A percentile compares a stretch with the other conserved stretches of the same genome.
Evolutionary conservation across 2,888 invertebrate genomes (phyloP).

Genomic region (Clivina fossor): DNA sequence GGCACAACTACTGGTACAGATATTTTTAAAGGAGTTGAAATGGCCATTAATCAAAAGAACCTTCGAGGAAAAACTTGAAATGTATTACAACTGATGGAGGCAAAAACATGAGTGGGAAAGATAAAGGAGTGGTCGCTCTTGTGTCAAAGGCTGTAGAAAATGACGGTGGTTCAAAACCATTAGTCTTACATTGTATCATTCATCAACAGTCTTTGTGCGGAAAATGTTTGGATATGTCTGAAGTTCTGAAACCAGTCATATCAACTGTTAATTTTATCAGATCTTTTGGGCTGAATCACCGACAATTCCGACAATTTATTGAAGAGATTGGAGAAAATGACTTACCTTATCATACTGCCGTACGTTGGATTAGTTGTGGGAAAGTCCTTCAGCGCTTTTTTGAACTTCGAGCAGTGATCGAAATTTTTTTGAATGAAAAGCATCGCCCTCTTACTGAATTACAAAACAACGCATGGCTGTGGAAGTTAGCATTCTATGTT

Average conservation of each 20-base stretch:
- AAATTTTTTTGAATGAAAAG: conserved; percentile 41
- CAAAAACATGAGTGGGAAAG: conserved; percentile 43
- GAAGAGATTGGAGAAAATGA: conserved; percentile 43
- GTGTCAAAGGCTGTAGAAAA: conserved; percentile 44
- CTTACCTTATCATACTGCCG: conserved; percentile 38
- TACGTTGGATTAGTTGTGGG: conserved; percentile 38
- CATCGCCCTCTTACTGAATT: conserved; percentile 39
- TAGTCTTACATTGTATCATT: conserved; percentile 45
- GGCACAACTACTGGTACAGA: conserved; percentile 7
- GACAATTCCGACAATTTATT: conserved; percentile 42
- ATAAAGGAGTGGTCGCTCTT: conserved; percentile 42
- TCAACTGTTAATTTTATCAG: conserved; percentile 46
- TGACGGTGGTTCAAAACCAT: conserved; percentile 44
- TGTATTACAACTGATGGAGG: conserved; percentile 42
- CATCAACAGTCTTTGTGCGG: conserved; percentile 44
- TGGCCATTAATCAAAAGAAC: conserved; percentile 35
- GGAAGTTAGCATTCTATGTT: conserved; percentile 42
- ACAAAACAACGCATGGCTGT: conserved; percentile 40
- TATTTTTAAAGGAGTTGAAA: conserved; percentile 33
- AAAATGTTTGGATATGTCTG: conserved; percentile 46
- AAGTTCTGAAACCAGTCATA: conserved; percentile 45
- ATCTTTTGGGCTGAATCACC: conserved; percentile 40
- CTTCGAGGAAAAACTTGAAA: conserved; percentile 40
- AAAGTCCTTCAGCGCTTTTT: conserved; percentile 39
- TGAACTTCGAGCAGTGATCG: conserved; percentile 38